Evolutionary conservation across 2,888 invertebrate genomes (phyloP).

Genomic region (Deroplatys truncata): DNA sequence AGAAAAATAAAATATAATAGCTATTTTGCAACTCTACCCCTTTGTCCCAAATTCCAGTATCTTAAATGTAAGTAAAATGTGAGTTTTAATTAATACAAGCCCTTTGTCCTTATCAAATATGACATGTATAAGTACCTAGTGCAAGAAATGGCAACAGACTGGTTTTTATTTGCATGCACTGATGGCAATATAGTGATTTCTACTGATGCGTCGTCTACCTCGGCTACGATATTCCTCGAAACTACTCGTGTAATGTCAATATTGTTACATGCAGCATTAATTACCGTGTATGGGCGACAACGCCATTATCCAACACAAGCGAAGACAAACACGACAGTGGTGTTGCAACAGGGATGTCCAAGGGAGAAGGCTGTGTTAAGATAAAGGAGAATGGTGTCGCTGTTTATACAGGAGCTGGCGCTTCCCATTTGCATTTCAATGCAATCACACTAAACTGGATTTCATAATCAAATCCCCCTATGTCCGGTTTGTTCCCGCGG

Average conservation of each 20-base stretch:
- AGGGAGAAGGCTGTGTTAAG: neutral
- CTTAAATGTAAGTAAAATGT: too few species aligned
- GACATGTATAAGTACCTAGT: too few species aligned
- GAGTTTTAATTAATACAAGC: too few species aligned
- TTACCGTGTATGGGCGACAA: constrained; percentile 1
- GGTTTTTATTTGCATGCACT: neutral
- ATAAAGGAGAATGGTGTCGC: neutral
- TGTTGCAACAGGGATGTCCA: constrained; percentile 7
- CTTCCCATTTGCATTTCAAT: neutral
- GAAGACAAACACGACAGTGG: neutral
- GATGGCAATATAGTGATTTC: neutral
- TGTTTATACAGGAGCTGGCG: neutral
- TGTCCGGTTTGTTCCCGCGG: neutral
- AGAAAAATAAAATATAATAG: too few species aligned
- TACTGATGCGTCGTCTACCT: neutral
- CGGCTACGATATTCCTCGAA: neutral
- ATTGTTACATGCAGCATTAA: constrained; percentile 7
- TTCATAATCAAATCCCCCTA: neutral
- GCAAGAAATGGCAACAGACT: too few species aligned
- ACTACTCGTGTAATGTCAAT: neutral
- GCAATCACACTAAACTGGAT: neutral
- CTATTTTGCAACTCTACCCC: too few species aligned
- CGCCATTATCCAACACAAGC: neutral
- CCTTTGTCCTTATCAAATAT: too few species aligned
- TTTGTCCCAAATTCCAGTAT: too few species aligned